Base-by-base conservation (phyloP, 2,797 vertebrate species). In the Tangara arthus region DNA sequence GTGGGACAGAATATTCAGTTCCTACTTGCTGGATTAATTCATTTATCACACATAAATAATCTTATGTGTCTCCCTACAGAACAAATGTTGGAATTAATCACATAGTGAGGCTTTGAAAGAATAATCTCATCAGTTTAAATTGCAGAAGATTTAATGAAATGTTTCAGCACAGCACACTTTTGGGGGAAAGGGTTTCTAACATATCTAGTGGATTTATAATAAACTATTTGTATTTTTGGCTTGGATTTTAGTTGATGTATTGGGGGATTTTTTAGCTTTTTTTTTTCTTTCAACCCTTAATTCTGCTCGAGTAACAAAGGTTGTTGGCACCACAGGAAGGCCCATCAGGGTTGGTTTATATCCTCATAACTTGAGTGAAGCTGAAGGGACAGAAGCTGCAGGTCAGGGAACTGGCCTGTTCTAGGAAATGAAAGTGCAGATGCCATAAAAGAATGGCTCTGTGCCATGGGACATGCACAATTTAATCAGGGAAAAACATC, bases 41-140 rank as follows among this genome's bases (percentile, higher is more conserved):
- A 86, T 78, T 88, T 69, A 28, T 79, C 81, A 84, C 77, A 72
- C 80, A 44, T 57, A 86, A 94, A 81, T 81, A 88, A 91, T 76
- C 28, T 37, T 59, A 5, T 0, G 2, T 81, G 77, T 82, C 80
- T 53, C 34, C 59, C 59, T 47, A 3, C 50, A 69, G 85, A 87
- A 83, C 50, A 78, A 81, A 88, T 52, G 59, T 47, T 94, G 59
- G 59, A 91, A 69, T 93, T 69, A 88, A 90, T 93, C 53, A 57
- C 42, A 8, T 3, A 42, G 42, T 34, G 49, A 89, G 44, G 63
- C 66, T 72, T 47, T 63, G 66, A 73, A 75, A 50, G 52, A 94
- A 69, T 65, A 63, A 90, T 82, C 39, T 42, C 18, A 5, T 44
- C 79, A 63, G n/a, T 69, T 63, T 39, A 61, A 75, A 81, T 15